A percentile compares a stretch with the other conserved stretches of the same genome.
These are phyloP conservation scores for Agriotes lineatus DNA, from an alignment of 2,888 invertebrate species.

Conservation along the genomic window DNA sequence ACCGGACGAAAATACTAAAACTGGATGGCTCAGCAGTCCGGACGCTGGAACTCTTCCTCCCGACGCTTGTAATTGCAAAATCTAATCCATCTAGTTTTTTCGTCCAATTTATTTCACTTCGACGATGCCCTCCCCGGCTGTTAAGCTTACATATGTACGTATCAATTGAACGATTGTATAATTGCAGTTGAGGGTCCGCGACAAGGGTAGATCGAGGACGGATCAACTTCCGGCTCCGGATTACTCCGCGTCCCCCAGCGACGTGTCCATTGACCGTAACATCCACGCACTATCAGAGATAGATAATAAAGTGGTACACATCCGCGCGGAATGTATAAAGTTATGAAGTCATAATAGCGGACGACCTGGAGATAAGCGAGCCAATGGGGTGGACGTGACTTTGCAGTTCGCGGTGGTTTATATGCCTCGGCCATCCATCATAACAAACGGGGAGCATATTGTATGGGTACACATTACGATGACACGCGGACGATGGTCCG, in stretches of 20 bases:
- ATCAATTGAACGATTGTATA: conserved; percentile 43
- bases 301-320: conserved; percentile 43
- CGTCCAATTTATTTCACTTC: conserved; percentile 14
- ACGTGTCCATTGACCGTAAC: conserved; percentile 44
- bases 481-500: conserved; percentile 40
- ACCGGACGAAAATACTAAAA: conserved; percentile 10
- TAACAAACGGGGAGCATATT: conserved; percentile 42
- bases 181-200: conserved; percentile 36
- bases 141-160: conserved; percentile 43
- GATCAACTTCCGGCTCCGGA: conserved; percentile 37
- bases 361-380: conserved; percentile 52
- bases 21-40: no score
- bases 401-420: conserved; percentile 51
- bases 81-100: conserved; percentile 1
- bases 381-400: conserved; percentile 64
- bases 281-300: conserved; percentile 44
- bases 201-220: conserved; percentile 28
- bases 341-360: conserved; percentile 51
- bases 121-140: conserved; percentile 23
- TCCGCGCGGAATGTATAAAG: conserved; percentile 41
- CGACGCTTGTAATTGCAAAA: no score
- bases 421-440: conserved; percentile 43
- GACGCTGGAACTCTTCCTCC: no score
- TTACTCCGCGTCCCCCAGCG: conserved; percentile 34
- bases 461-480: conserved; percentile 43